A percentile compares a stretch with the other conserved stretches of the same genome.
Evolutionary conservation across 2,113 vertebrate genomes (phyloP).

Genomic region (Aramus guarauna): DNA sequence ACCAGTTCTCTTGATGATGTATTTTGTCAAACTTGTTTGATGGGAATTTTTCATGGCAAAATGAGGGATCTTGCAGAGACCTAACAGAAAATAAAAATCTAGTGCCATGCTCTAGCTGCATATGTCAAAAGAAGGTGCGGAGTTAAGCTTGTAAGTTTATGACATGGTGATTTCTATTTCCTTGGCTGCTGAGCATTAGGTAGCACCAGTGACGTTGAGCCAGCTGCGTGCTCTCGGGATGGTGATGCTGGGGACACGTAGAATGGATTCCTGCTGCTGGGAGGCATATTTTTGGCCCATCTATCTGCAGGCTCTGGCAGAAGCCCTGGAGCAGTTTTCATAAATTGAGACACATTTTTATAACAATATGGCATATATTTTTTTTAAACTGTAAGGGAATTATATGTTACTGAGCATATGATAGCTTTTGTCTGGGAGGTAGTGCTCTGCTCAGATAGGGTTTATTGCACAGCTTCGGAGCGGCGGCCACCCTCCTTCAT

Average conservation of each 20-base stretch:
- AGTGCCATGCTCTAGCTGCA: rapidly evolving
- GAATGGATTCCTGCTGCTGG: background rate
- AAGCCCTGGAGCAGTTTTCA: background rate
- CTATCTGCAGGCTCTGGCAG: background rate
- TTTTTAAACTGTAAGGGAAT: background rate
- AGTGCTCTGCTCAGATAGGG: background rate
- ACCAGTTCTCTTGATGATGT: background rate
- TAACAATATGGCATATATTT: background rate
- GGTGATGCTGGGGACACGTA: background rate
- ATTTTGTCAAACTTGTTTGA: background rate
- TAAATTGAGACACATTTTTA: background rate
- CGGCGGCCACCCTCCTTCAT: background rate
- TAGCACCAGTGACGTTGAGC: rapidly evolving
- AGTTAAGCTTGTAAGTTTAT: background rate
- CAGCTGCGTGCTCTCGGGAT: rapidly evolving
- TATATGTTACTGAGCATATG: rapidly evolving
- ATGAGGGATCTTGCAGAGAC: background rate
- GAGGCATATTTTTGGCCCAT: background rate
- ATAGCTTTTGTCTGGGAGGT: background rate
- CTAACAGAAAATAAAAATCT: background rate
- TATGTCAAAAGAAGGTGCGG: background rate
- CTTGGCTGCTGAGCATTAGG: background rate
- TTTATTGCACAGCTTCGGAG: background rate
- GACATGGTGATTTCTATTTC: rapidly evolving
- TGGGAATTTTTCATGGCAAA: background rate